Base-by-base conservation (phyloP, 2,888 invertebrate species). In the Agriopis leucophaearia region DNA sequence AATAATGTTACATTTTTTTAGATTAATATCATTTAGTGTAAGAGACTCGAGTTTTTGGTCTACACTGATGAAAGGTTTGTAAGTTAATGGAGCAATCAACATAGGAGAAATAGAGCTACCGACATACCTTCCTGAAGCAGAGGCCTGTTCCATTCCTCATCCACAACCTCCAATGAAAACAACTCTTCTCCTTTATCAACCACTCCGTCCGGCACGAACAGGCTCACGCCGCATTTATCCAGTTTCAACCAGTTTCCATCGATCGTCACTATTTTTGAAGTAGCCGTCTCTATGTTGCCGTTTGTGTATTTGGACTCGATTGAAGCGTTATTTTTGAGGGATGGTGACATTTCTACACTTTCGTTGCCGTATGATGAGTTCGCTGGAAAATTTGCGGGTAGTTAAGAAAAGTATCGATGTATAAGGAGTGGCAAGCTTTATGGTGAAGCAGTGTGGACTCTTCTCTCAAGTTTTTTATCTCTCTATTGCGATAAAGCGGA, bases 61-160 rank as follows among this genome's bases (percentile, higher is more conserved):
- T n/a, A n/a, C n/a, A n/a, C n/a, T n/a, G n/a, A 27, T 27, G 27
- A 27, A 27, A 27, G 27, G 27, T 27, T 27, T 27, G 27, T 27
- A 5, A 27, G 27, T 27, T 27, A 27, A 27, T 27, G 27, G 27
- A 27, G 5, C 27, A 4, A 27, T 27, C 27, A 3, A 27, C 1
- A 27, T 5, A 27, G 27, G 27, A 1, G 27, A 27, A 2, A 27
- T 27, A 5, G 5, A 27, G 27, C 27, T 27, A 27, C 27, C 3
- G 27, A 27, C 75, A 82, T 81, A 87, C 97, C 95, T 94, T 97
- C 97, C 84, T 96, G 95, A 76, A 98, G 92, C 86, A 96, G 95
- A 47, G 99, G 98, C 81, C 97, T 95, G 87, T 97, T 98, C 90
- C 97, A 97, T 85, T 98, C 98, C 83, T 99, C 98, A 82, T 98